phyloP scores from a whole-genome alignment of 2,797 vertebrate species.

The Protosalanx chinensis region DNA sequence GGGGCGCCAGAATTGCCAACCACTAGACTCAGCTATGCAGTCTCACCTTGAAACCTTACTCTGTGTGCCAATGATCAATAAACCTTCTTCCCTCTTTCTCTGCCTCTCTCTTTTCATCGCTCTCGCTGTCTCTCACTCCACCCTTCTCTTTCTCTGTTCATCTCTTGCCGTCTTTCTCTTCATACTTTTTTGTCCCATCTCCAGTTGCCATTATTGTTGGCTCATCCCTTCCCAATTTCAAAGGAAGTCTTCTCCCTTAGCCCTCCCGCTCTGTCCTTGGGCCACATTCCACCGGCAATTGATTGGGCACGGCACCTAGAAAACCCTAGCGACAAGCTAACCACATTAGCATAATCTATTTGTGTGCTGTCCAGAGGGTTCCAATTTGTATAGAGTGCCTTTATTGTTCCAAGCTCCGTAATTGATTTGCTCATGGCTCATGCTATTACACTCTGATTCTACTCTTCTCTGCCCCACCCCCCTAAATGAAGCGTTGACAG shows the following conservation, averaged over 20 bases:
- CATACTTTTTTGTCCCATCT: neutral
- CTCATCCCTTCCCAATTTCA: neutral
- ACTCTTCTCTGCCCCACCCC: neutral
- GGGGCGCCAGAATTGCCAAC: too few species aligned
- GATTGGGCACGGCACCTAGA: slow-evolving; percentile 32
- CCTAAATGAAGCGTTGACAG: neutral
- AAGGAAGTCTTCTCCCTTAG: neutral
- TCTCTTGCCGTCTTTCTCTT: slow-evolving; percentile 3
- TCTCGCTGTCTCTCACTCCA: neutral
- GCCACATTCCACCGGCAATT: slow-evolving; percentile 18
- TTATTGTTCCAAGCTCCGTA: slow-evolving; percentile 30
- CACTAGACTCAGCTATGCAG: too few species aligned
- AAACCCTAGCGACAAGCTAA: slow-evolving; percentile 25
- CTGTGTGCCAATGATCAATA: neutral
- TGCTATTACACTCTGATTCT: slow-evolving; percentile 30
- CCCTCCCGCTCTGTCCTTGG: slow-evolving; percentile 23
- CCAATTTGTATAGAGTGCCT: slow-evolving; percentile 37
- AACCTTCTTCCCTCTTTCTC: neutral
- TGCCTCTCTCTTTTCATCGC: neutral
- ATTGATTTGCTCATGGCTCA: slow-evolving; percentile 22
- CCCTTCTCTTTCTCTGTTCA: neutral
- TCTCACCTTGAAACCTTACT: neutral
- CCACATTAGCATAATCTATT: slow-evolving; percentile 40
- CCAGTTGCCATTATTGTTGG: neutral
- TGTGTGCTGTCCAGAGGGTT: slow-evolving; percentile 35